Percentiles rank a stretch among this genome's conserved stretches.
Conservation (phyloP, 1,140 invertebrate species). For the Camponotus vicinus region DNA sequence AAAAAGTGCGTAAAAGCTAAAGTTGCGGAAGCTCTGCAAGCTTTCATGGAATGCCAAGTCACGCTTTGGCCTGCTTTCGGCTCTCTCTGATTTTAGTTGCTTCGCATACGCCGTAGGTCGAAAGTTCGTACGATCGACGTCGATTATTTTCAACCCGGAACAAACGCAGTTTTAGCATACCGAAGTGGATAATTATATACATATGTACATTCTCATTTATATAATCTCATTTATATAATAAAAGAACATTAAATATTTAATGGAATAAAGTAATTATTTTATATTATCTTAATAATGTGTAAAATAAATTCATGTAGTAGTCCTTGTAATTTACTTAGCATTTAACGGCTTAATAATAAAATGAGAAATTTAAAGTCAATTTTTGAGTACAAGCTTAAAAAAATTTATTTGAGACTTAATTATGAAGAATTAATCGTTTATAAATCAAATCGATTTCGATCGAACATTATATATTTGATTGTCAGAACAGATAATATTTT, state of each 20-base stretch:
- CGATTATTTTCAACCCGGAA: conserved; percentile 85
- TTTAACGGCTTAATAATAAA: not conserved
- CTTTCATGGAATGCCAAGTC: conserved; percentile 66
- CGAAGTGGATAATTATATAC: not conserved
- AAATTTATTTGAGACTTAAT: not conserved
- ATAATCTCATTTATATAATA: not conserved
- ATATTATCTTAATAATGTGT: not conserved
- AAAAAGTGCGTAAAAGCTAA: not conserved
- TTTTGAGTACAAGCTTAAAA: not conserved
- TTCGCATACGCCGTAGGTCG: conserved; percentile 83
- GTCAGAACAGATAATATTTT: not conserved
- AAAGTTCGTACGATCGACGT: conserved; percentile 83
- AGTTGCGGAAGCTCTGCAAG: not conserved
- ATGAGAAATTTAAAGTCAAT: not conserved
- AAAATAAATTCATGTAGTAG: not conserved
- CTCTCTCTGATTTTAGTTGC: conserved; percentile 76
- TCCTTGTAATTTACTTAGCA: not conserved
- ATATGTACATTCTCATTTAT: not conserved
- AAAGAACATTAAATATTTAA: not conserved
- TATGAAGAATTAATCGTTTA: not conserved
- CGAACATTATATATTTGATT: not conserved
- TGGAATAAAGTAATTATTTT: not conserved
- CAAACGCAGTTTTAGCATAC: conserved; percentile 53
- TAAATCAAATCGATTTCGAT: not conserved
- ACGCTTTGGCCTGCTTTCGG: conserved; percentile 65